Percentiles rank a stretch among this genome's conserved stretches.
Conservation (phyloP, 2,113 vertebrate genomes). For the Lepisosteus oculatus region DNA sequence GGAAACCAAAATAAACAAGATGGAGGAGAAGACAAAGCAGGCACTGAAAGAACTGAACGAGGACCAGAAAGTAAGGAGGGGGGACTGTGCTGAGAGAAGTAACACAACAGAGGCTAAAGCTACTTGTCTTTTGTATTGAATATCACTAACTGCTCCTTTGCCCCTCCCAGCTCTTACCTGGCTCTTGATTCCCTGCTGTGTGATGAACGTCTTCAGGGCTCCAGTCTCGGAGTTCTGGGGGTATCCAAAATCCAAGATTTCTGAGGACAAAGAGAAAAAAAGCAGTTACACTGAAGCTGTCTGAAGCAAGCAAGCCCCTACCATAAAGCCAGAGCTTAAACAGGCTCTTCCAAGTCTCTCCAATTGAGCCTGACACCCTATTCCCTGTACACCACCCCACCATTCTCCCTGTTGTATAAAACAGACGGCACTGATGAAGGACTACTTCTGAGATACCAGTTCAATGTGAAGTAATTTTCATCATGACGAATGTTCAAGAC, state of each 20-base stretch:
- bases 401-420: not conserved
- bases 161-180: constrained; percentile 70
- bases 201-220: constrained; percentile 98
- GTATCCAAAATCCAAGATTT: constrained; percentile 98
- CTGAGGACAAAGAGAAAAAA: constrained; percentile 56
- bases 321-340: too few species aligned
- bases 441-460: too few species aligned
- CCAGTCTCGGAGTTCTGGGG: constrained; percentile 98
- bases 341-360: too few species aligned
- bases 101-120: not conserved
- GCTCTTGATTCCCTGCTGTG: constrained; percentile 98
- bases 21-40: constrained; percentile 11
- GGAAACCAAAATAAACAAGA: constrained; percentile 11
- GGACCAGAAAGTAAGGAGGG: not conserved
- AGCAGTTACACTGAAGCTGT: constrained; percentile 24
- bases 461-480: too few species aligned
- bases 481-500: not conserved
- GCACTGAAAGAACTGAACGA: constrained; percentile 31
- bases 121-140: too few species aligned
- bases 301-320: too few species aligned
- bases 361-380: too few species aligned
- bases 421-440: not conserved
- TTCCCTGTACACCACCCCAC: not conserved
- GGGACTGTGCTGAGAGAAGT: not conserved
- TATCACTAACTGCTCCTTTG: not conserved